Conservation (phyloP, 1,140 invertebrate species). For the Zophobas morio region DNA sequence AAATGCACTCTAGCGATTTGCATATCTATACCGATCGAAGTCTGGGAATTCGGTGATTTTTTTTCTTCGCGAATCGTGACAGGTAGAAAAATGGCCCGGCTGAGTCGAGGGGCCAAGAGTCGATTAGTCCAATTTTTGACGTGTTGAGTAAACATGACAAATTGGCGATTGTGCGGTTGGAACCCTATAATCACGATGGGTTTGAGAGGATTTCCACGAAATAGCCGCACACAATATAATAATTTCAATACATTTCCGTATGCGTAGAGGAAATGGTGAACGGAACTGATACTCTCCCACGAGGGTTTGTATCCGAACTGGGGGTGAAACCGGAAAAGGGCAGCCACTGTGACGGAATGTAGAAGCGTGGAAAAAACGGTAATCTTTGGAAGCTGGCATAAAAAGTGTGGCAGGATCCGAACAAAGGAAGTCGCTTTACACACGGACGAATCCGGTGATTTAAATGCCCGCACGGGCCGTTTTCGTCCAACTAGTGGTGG, state of each 20-base stretch:
- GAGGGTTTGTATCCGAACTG: slow-evolving; percentile 36
- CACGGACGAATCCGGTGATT: slow-evolving; percentile 32
- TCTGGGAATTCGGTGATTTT: neutral
- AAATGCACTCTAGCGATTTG: slow-evolving; percentile 10
- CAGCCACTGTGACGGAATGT: slow-evolving; percentile 55
- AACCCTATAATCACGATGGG: neutral
- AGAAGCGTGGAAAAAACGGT: slow-evolving; percentile 47
- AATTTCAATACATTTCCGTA: slow-evolving; percentile 27
- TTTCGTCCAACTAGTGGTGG: too few relatives aligned
- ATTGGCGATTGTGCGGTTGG: slow-evolving; percentile 1
- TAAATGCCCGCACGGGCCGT: slow-evolving; percentile 44
- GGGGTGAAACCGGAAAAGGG: slow-evolving; percentile 49
- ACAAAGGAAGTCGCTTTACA: slow-evolving; percentile 43
- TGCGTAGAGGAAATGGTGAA: slow-evolving; percentile 33
- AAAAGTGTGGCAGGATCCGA: slow-evolving; percentile 27
- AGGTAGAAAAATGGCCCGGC: slow-evolving; percentile 1
- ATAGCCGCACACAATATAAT: slow-evolving; percentile 39
- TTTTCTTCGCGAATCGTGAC: neutral
- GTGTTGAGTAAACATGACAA: slow-evolving; percentile 28
- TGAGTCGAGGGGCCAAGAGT: neutral
- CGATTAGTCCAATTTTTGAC: slow-evolving; percentile 32
- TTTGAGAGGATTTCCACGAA: slow-evolving; percentile 35
- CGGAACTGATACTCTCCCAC: slow-evolving; percentile 42
- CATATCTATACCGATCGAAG: neutral
- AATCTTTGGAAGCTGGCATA: slow-evolving; percentile 14